Evolutionary conservation across 2,888 invertebrate genomes (phyloP).

Genomic region (Rhodophaea formosa): DNA sequence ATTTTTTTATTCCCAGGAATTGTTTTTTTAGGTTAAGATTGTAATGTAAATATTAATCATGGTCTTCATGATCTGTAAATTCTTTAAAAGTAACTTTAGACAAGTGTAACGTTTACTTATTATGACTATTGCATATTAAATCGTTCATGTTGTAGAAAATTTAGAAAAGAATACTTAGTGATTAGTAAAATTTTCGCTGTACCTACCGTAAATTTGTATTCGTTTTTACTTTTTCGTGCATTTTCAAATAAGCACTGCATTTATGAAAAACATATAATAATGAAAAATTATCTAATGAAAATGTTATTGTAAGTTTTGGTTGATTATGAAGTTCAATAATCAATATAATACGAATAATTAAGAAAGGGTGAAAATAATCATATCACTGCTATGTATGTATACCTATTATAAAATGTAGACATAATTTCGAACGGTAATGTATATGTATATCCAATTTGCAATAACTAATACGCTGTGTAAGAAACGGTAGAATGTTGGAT

Average conservation of each 20-base stretch:
- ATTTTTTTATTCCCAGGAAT: constrained; percentile 47
- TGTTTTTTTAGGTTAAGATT: constrained; percentile 38
- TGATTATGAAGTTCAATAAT: constrained; percentile 19
- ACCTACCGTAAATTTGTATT: constrained; percentile 31
- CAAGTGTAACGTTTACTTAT: constrained; percentile 63
- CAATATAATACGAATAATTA: constrained; percentile 24
- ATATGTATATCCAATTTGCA: constrained; percentile 57
- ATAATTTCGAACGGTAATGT: constrained; percentile 45
- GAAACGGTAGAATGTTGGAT: constrained; percentile 6
- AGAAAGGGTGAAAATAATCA: constrained; percentile 67
- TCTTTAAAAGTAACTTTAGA: constrained; percentile 61
- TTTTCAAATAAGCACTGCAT: constrained; percentile 43
- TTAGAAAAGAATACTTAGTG: constrained; percentile 54
- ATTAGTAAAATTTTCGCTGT: constrained; percentile 53
- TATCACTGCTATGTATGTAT: constrained; percentile 74
- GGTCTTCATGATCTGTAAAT: constrained; percentile 62
- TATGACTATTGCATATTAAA: constrained; percentile 66
- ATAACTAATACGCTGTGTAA: constrained; percentile 30
- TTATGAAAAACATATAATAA: constrained; percentile 31
- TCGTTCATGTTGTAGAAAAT: constrained; percentile 77
- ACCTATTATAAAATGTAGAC: constrained; percentile 53
- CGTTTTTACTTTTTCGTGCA: constrained; percentile 37
- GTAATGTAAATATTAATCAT: constrained; percentile 74
- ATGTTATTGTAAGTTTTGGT: constrained; percentile 30
- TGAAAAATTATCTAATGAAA: constrained; percentile 21